Evolutionary conservation across 2,888 invertebrate species (phyloP), one percentile per base, ranked within the genome.

Genomic region (Sepiola atlantica): DNA sequence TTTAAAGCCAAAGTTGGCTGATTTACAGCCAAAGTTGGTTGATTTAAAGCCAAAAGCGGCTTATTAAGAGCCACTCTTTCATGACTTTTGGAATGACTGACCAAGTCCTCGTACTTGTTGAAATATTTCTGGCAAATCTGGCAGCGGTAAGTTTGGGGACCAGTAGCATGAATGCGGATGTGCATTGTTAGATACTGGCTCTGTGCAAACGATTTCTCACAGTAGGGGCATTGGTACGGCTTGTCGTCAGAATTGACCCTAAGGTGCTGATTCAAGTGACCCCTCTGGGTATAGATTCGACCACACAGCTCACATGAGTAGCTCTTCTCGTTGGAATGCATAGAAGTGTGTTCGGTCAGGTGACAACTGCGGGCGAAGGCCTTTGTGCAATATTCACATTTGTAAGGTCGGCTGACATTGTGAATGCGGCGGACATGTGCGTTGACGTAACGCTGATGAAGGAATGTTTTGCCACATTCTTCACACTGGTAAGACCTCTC

Each of bases 341-440:
- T 35, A 45, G 92, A 45, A 54, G 54, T 92, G 92, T 92, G 92
- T 92, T 92, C 92, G n/a, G 92, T 92, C 54, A 92, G 92, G 92
- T 92, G 92, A 55, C 92, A 92, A 14, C 54, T 92, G 92, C 55
- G 92, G 32, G 92, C 92, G 55, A 92, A 92, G 92, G 92, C 92
- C 55, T 92, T 92, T 55, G 92, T 92, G 54, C 92, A 92, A 92
- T 92, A 92, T 92, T 92, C 92, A n/a, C 92, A 92, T 54, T 92
- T 92, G 92, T 55, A 92, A 92, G 92, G 92, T 92, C 92, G 45
- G 92, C 92, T 92, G 92, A 92, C n/a, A 92, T 92, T 92, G 92
- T 92, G 92, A 92, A 92, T 92, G 55, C 92, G 92, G n/a, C 92
- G 92, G 54, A 92, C 92, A 92, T 92, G 92, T 92, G 92, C 92